Percentiles rank a stretch among this genome's conserved stretches.
Conservation (phyloP, 1,140 invertebrate genomes). For the Drosophila pseudoananassae region DNA sequence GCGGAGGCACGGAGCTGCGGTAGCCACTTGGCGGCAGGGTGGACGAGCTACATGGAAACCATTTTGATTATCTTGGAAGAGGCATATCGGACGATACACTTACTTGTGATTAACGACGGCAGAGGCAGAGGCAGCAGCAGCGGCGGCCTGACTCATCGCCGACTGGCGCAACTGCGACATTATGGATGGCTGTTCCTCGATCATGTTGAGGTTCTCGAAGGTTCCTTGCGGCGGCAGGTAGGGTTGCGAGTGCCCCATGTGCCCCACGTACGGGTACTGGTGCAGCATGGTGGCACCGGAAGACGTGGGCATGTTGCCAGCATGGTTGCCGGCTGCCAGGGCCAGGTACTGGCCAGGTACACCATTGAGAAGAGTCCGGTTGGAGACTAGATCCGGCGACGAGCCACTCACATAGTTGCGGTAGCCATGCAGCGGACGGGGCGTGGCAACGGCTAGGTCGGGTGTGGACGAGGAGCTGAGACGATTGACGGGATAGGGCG, state of each 20-base stretch:
- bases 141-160: slow-evolving; percentile 70
- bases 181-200: slow-evolving; percentile 84
- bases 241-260: slow-evolving; percentile 85
- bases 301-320: slow-evolving; percentile 67
- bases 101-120: slow-evolving; percentile 52
- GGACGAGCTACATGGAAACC: slow-evolving; percentile 47
- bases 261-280: slow-evolving; percentile 80
- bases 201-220: slow-evolving; percentile 88
- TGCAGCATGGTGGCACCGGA: slow-evolving; percentile 76
- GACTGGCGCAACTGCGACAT: slow-evolving; percentile 79
- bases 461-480: slow-evolving; percentile 92
- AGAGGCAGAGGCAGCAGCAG: slow-evolving; percentile 51
- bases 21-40: slow-evolving; percentile 71
- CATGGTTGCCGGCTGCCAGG: slow-evolving; percentile 34
- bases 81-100: background rate
- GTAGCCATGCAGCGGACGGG: slow-evolving; percentile 84
- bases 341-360: slow-evolving; percentile 64
- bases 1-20: slow-evolving; percentile 65
- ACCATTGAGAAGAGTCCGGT: slow-evolving; percentile 86
- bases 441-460: slow-evolving; percentile 89
- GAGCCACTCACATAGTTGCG: slow-evolving; percentile 89
- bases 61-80: no score
- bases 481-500: slow-evolving; percentile 90
- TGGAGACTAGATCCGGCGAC: slow-evolving; percentile 91
- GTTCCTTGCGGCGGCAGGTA: slow-evolving; percentile 87